Conservation (phyloP, 2,113 vertebrate genomes). For the Colaptes auratus region DNA sequence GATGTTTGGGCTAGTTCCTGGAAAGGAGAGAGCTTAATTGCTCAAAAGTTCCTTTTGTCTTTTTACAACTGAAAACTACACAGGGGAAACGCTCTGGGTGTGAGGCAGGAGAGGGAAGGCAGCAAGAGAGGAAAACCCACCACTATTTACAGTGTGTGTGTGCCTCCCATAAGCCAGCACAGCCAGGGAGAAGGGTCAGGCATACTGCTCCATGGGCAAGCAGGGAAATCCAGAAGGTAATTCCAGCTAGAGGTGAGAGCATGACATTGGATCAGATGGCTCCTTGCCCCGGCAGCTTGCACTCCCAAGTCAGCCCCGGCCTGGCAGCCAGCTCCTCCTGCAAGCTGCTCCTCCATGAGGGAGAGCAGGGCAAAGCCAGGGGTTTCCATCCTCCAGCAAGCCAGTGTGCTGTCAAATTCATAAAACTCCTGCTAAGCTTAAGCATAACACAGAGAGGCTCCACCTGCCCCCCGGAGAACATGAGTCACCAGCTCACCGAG, state of each 20-base stretch:
- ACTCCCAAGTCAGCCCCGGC: neutral
- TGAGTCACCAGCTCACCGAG: conserved; percentile 4
- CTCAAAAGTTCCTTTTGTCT: neutral
- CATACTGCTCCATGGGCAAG: neutral
- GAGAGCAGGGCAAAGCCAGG: neutral
- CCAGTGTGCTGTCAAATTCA: neutral
- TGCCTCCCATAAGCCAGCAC: neutral
- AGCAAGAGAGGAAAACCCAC: neutral
- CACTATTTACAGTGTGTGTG: neutral
- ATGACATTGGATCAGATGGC: neutral
- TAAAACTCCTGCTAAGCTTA: neutral
- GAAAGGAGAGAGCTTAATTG: neutral
- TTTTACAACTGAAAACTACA: neutral
- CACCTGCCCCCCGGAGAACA: conserved; percentile 49
- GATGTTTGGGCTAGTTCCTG: neutral
- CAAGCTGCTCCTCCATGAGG: neutral
- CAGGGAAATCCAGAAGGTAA: neutral
- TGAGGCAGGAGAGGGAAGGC: neutral
- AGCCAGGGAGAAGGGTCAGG: neutral
- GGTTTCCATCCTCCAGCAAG: neutral
- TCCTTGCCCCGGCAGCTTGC: rapidly evolving
- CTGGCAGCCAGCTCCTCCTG: neutral
- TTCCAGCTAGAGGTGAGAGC: conserved; percentile 1
- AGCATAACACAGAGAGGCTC: neutral
- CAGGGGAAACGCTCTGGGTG: neutral